Percentiles rank a stretch among this genome's conserved stretches.
Conservation (phyloP, 2,888 invertebrate species). For the Helicoverpa assulta region DNA sequence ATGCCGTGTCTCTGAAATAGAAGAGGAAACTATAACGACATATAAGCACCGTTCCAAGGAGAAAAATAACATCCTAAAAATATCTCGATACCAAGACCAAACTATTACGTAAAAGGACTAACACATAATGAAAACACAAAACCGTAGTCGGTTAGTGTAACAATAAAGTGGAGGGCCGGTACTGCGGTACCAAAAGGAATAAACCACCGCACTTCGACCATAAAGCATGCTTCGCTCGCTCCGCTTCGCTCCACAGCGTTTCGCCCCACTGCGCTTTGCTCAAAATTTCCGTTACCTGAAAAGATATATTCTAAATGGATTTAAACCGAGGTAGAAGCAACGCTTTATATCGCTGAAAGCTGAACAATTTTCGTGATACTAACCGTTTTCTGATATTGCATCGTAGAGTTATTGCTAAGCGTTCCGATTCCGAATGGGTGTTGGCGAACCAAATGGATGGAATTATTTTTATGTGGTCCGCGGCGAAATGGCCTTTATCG, state of each 20-base stretch:
- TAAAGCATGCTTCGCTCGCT: slow-evolving; percentile 33
- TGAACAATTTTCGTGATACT: slow-evolving; percentile 57
- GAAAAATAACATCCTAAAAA: background rate
- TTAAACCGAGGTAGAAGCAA: slow-evolving; percentile 56
- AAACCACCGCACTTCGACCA: slow-evolving; percentile 48
- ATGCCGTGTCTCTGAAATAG: background rate
- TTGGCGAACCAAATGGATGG: slow-evolving; percentile 33
- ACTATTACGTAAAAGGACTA: background rate
- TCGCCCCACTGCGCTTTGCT: slow-evolving; percentile 39
- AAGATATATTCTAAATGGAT: slow-evolving; percentile 65
- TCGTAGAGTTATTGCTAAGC: slow-evolving; percentile 52
- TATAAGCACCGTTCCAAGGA: background rate
- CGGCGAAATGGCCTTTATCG: slow-evolving; percentile 8
- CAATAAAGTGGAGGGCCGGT: slow-evolving; percentile 18
- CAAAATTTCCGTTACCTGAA: slow-evolving; percentile 48
- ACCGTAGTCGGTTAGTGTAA: slow-evolving; percentile 3
- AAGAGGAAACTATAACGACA: background rate
- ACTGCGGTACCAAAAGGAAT: slow-evolving; percentile 38
- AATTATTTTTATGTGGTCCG: slow-evolving; percentile 35
- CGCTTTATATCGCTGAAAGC: slow-evolving; percentile 61
- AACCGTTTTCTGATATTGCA: slow-evolving; percentile 61
- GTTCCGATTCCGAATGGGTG: slow-evolving; percentile 46
- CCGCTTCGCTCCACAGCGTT: slow-evolving; percentile 1
- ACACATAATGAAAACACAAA: slow-evolving; percentile 18
- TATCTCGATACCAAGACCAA: background rate